Evolutionary conservation across 2,797 vertebrate genomes (phyloP).

Genomic region (Adelosebastes latens): DNA sequence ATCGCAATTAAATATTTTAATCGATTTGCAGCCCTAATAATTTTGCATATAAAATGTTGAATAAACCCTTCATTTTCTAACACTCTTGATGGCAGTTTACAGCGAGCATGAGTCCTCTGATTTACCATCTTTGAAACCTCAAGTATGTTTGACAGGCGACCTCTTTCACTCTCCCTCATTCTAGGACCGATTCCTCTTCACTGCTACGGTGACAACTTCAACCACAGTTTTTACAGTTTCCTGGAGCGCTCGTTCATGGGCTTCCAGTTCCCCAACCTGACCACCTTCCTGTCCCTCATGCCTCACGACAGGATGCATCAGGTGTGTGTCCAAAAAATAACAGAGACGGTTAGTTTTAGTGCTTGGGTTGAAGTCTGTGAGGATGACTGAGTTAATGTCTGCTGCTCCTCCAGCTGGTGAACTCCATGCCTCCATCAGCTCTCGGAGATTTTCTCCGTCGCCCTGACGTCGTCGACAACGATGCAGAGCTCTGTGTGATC

Average conservation of each 20-base stretch:
- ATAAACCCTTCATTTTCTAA: background rate
- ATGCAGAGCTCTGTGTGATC: constrained; percentile 68
- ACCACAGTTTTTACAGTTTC: constrained; percentile 74
- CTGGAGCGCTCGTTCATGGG: constrained; percentile 69
- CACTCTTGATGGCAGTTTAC: background rate
- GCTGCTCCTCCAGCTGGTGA: constrained; percentile 72
- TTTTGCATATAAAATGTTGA: background rate
- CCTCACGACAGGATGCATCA: constrained; percentile 45
- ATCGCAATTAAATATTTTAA: too few species aligned
- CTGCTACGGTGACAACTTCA: constrained; percentile 73
- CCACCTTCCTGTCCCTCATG: constrained; percentile 76
- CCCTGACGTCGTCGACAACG: constrained; percentile 44
- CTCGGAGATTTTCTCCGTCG: constrained; percentile 67
- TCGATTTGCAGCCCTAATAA: too few species aligned
- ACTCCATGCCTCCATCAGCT: constrained; percentile 71
- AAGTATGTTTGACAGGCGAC: background rate
- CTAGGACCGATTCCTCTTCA: constrained; percentile 66
- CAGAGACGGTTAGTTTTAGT: background rate
- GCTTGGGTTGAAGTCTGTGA: background rate
- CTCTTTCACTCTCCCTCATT: background rate
- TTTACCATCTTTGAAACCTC: background rate
- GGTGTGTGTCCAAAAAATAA: constrained; percentile 59
- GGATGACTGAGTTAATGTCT: background rate
- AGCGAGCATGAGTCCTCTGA: background rate
- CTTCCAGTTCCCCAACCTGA: constrained; percentile 81